Percentiles rank a stretch among this genome's conserved stretches.
Conservation (phyloP, 2,888 invertebrate species). For the Sclerodermus sp. region DNA sequence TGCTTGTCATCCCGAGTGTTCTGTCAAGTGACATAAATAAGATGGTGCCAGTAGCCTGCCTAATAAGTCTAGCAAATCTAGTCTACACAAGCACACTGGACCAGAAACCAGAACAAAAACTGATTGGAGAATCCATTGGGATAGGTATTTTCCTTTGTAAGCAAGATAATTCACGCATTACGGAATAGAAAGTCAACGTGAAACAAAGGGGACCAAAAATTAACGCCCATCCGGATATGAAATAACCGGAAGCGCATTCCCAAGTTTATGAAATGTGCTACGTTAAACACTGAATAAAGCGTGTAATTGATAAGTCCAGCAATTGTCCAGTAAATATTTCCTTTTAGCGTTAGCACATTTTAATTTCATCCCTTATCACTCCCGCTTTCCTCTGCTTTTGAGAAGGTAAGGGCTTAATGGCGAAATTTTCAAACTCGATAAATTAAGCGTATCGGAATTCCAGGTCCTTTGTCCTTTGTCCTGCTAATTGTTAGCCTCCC, state of each 20-base stretch:
- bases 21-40: too few species aligned
- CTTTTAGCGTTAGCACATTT: too few species aligned
- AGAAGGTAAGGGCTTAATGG: not conserved
- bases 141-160: not conserved
- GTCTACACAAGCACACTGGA: too few species aligned
- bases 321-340: too few species aligned
- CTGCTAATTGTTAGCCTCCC: slow-evolving; percentile 22
- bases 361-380: too few species aligned
- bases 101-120: not conserved
- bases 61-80: too few species aligned
- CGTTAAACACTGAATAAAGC: too few species aligned
- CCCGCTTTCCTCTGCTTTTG: not conserved
- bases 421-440: not conserved
- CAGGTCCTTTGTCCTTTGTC: slow-evolving; percentile 7
- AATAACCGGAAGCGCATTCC: slow-evolving; percentile 28
- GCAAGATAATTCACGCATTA: not conserved
- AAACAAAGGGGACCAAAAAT: slow-evolving; percentile 24
- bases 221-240: slow-evolving; percentile 26
- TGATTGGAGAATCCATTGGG: not conserved
- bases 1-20: too few species aligned
- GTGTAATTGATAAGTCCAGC: too few species aligned
- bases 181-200: not conserved
- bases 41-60: too few species aligned
- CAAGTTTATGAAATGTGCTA: not conserved
- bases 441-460: slow-evolving; percentile 20